Percentiles rank a stretch among this genome's conserved stretches.
These are phyloP conservation scores for Dreissena polymorpha DNA, from an alignment of 1,140 invertebrate genomes.

Conservation along the genomic window DNA sequence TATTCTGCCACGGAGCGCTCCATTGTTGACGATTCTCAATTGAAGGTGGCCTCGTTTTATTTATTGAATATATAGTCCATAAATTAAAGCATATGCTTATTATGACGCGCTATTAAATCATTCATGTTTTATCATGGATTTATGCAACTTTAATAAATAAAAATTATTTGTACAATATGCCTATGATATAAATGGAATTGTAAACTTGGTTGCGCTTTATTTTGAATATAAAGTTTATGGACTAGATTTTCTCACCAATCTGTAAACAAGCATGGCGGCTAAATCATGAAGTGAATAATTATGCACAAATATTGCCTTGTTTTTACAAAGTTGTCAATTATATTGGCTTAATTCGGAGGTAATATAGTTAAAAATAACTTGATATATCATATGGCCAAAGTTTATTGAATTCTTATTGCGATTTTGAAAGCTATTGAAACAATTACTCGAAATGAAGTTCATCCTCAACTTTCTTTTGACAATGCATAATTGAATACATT, in stretches of 20 bases:
- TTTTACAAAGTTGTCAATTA: conserved; percentile 20
- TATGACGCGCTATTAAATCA: conserved; percentile 8
- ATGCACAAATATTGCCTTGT: not conserved
- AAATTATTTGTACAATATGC: too few species aligned
- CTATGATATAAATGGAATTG: too few species aligned
- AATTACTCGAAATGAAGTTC: too few species aligned
- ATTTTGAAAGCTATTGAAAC: too few species aligned
- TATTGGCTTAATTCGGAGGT: conserved; percentile 9
- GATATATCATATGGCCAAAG: too few species aligned
- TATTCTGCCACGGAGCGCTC: conserved; percentile 42
- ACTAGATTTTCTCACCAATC: conserved; percentile 36
- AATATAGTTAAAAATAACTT: too few species aligned
- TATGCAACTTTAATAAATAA: too few species aligned
- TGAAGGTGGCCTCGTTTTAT: conserved; percentile 30
- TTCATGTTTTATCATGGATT: not conserved
- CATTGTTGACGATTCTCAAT: not conserved
- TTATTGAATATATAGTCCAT: conserved; percentile 23
- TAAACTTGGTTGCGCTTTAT: too few species aligned
- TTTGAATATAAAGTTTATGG: conserved; percentile 39
- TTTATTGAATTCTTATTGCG: too few species aligned
- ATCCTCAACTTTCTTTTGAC: too few species aligned
- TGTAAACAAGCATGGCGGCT: conserved; percentile 68
- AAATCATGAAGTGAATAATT: conserved; percentile 27
- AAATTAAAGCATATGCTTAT: conserved; percentile 13
- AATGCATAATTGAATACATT: too few species aligned